Evolutionary conservation across 2,797 vertebrate genomes (phyloP), one percentile per base, ranked within the genome.

Genomic region (Coilia nasus): DNA sequence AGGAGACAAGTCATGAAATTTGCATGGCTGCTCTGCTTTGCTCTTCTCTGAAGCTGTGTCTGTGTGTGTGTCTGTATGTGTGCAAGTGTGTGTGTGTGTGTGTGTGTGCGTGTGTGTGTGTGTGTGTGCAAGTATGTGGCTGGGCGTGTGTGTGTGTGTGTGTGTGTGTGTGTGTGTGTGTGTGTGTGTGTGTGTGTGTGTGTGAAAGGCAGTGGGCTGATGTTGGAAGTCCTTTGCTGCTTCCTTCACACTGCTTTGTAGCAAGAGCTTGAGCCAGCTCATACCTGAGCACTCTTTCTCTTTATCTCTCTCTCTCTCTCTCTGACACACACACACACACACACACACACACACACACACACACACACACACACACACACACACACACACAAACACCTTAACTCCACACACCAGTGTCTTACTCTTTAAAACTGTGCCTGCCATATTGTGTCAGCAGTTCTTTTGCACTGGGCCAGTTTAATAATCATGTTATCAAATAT

Each of bases 171-270:
- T 47, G 4, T 47, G 46, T 47, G 3, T 47, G 46, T 4, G 46
- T 47, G 46, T 47, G 3, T 3, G 46, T 10, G 10, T 3, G 46
- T 3, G 10, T 47, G 46, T 47, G 10, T 3, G 4, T 47, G 46
- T 47, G 46, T 10, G 3, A 10, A 47, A 47, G 46, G 46, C 50
- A 3, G 50, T 54, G 90, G 85, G 83, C 81, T 83, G 78, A 78
- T 75, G 83, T 83, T 86, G 86, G 83, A 86, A 86, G 89, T 90
- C 25, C 10, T 2, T 10, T 25, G 9, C 23, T 28, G 62, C 23
- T 64, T 89, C 85, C 88, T 89, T 88, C 87, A 92, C 88, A 89
- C 90, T 92, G 88, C 92, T 92, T 93, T 93, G 92, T 93, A 92
- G 92, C 92, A 84, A 86, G 88, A 89, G 86, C 88, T 90, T 41